phyloP scores from a whole-genome alignment of 2,797 vertebrate genomes.

The Emydoidea blandingii region DNA sequence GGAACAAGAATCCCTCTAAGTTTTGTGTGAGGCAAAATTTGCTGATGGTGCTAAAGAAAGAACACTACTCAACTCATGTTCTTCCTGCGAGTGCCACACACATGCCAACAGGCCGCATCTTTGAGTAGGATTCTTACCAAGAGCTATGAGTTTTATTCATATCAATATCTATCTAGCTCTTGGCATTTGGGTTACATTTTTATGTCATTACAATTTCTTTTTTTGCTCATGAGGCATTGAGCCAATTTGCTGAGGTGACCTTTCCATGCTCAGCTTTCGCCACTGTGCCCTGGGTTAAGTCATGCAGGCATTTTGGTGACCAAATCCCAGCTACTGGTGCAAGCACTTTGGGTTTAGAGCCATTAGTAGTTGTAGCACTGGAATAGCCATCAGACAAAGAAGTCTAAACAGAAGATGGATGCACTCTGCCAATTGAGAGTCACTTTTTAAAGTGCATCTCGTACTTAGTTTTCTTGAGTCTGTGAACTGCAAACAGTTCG shows the following conservation, averaged over 20 bases:
- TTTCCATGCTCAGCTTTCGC: not conserved
- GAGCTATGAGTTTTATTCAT: not conserved
- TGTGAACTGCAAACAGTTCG: not conserved
- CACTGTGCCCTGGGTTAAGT: not conserved
- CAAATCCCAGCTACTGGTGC: not conserved
- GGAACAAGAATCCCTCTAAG: not conserved
- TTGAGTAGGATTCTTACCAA: not conserved
- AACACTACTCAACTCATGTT: not conserved
- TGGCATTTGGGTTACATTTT: not conserved
- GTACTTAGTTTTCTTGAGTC: not conserved
- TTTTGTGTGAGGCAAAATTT: not conserved
- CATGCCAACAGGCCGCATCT: not conserved
- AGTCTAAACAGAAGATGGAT: not conserved
- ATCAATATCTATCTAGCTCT: not conserved
- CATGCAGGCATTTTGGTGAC: not conserved
- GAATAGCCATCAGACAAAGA: not conserved
- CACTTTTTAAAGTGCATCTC: not conserved
- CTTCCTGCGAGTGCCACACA: not conserved
- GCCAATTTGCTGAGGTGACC: not conserved
- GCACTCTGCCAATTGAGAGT: not conserved
- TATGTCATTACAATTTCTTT: slow-evolving; percentile 15
- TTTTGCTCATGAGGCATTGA: not conserved
- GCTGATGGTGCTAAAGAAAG: slow-evolving; percentile 4
- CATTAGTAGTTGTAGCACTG: not conserved
- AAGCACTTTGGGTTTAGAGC: not conserved